Evolutionary conservation across 2,797 vertebrate species (phyloP), one percentile per base, ranked within the genome.

Genomic region (Poecilia picta): DNA sequence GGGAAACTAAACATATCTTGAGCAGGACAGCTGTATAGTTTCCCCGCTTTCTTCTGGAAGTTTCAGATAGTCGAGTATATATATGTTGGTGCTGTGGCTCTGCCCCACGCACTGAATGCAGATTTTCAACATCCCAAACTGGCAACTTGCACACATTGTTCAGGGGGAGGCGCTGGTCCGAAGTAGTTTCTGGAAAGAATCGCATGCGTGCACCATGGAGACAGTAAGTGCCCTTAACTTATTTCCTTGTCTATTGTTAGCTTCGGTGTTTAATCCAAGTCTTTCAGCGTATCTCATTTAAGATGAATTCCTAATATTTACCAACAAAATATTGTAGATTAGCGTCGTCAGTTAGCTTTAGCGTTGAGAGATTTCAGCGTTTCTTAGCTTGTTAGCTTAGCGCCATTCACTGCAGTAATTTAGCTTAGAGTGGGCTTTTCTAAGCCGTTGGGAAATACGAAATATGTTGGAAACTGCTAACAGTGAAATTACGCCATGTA

Each of bases 101-200:
- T 1, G 15, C 5, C 20, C 6, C 39, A 49, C 36, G 13, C 15
- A 3, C 23, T 12, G 16, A 80, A 53, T 81, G n/a, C 79, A 79
- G 79, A 82, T 66, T 83, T 83, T 64, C 51, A 23, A 15, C 49
- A 3, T 2, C 47, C 62, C 18, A 15, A 88, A n/a, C 89, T 94
- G 95, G 92, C 94, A 95, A 91, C 94, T 83, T 11, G n/a, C 8
- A 20, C 2, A 16, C 36, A 84, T 33, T 68, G 81, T 88, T 39
- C 74, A 83, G 89, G 74, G 92, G 96, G 95, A 88, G 95, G 95
- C 53, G 94, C 93, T 70, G 79, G 59, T 80, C 81, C 90, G 80
- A 90, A 93, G 95, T 96, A 96, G 94, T 92, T 96, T 96, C 96
- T 96, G 94, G 94, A 95, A 95, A 89, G 94, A 95, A 94, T 95